These are phyloP conservation scores for Globodera rostochiensis DNA, from an alignment of 1,140 invertebrate species.

Conservation along the genomic window DNA sequence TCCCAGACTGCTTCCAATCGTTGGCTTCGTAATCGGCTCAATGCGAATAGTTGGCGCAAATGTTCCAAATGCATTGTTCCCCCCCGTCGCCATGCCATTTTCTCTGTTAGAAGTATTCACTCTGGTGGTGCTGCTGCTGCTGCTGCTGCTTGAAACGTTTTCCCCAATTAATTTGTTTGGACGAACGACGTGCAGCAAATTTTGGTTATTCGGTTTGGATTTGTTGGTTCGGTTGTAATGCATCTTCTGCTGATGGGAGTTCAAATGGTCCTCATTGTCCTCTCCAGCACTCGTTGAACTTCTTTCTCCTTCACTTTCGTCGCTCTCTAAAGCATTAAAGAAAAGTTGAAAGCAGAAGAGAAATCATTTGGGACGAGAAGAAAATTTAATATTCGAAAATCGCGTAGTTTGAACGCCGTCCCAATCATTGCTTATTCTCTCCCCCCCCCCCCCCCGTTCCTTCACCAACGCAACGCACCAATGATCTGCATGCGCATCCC, in stretches of 20 bases:
- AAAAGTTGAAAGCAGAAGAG: too few species aligned
- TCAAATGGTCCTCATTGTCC: neutral
- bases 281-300: neutral
- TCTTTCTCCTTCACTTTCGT: neutral
- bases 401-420: too few species aligned
- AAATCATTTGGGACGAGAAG: too few species aligned
- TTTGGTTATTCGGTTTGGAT: neutral
- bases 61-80: neutral
- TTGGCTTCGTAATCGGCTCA: neutral
- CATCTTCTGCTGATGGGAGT: neutral
- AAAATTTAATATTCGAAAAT: too few species aligned
- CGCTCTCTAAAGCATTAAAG: neutral
- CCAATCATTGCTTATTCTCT: neutral
- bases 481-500: conserved; percentile 27
- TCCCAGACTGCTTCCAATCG: neutral
- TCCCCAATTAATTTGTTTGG: neutral
- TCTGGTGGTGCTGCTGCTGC: neutral
- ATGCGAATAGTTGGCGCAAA: neutral
- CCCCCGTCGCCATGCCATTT: neutral
- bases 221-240: neutral
- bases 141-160: neutral
- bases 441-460: neutral
- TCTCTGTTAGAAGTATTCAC: neutral
- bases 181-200: too few species aligned
- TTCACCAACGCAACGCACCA: neutral